Base-by-base conservation (phyloP, 2,113 vertebrate genomes). In the Raja brachyura region DNA sequence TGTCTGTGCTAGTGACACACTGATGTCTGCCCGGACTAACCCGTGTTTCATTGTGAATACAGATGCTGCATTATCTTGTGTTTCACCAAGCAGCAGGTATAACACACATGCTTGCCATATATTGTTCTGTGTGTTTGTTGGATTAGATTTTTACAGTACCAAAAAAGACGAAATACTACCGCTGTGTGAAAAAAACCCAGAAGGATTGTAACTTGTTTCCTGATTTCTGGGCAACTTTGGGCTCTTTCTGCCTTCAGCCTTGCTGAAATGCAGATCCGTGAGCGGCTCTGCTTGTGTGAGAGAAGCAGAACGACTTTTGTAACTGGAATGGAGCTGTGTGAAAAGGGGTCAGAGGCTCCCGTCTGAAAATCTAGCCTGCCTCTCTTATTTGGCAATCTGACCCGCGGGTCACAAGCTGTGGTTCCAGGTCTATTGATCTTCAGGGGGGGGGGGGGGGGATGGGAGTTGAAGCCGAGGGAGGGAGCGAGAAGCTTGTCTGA, bases 311-410 rank as follows among this genome's bases (percentile, higher is more conserved):
- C 11, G 66, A 70, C 33, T 92, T 48, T 5, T 92, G 61, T 68
- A 20, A 90, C 18, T 22, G 20, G 31, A 92, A 31, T 25, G 90
- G 39, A 48, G 33, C 33, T 92, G 90, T 90, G 63, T 92, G 90
- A 73, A 48, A 54, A 92, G 22, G 33, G 90, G 90, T 92, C 68
- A 92, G 66, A 13, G 66, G 31, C 66, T 73, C 33, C 39, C 20
- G 66, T 25, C 33, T 92, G 90, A 92, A 39, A 95, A 94, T 94
- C 93, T 95, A 94, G 93, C 90, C 94, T 94, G 39, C 93, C 90
- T 94, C 95, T 95, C 95, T 94, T 96, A 93, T 96, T 96, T 95
- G 96, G 95, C 95, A 95, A 94, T 94, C 90, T 95, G 96, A 96
- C 95, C 95, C 70, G 93, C 93, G 88, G 96, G 96, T 97, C 95